Percentiles rank a stretch among this genome's conserved stretches.
Conservation (phyloP, 2,113 vertebrate species). For the Neoarius graeffei region DNA sequence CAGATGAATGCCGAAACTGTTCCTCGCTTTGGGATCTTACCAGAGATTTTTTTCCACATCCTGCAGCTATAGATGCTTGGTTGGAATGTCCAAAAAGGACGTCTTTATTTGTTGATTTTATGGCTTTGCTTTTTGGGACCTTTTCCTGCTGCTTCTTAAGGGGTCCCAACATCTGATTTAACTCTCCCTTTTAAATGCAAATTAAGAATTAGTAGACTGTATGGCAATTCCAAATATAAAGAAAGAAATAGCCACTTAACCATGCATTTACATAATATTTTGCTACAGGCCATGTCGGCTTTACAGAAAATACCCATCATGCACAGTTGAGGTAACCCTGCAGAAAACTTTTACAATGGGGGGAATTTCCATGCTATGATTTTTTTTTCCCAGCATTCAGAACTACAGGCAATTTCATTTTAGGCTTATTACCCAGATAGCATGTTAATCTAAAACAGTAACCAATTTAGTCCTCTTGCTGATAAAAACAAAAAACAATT, state of each 20-base stretch:
- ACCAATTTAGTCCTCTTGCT: slow-evolving; percentile 2
- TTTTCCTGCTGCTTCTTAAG: slow-evolving; percentile 71
- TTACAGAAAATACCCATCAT: slow-evolving; percentile 32
- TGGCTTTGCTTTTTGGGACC: slow-evolving; percentile 70
- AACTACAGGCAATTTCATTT: slow-evolving; percentile 13
- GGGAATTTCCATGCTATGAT: slow-evolving; percentile 25
- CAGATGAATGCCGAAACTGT: slow-evolving; percentile 54
- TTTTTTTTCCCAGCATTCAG: slow-evolving; percentile 19
- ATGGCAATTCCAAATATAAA: slow-evolving; percentile 52
- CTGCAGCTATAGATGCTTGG: slow-evolving; percentile 70
- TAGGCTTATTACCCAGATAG: not conserved
- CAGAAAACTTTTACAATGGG: slow-evolving; percentile 29
- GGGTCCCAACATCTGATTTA: slow-evolving; percentile 69
- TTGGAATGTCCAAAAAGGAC: slow-evolving; percentile 65
- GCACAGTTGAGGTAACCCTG: slow-evolving; percentile 25
- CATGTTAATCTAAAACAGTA: not conserved
- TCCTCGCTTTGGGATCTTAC: slow-evolving; percentile 62
- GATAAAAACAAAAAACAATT: not conserved
- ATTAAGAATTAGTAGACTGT: slow-evolving; percentile 64
- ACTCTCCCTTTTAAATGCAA: slow-evolving; percentile 75
- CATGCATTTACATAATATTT: slow-evolving; percentile 52
- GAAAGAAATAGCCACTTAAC: slow-evolving; percentile 52
- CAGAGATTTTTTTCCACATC: slow-evolving; percentile 70
- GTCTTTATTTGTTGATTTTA: slow-evolving; percentile 73
- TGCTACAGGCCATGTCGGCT: slow-evolving; percentile 34